These are phyloP conservation scores for Dendronephthya gigantea DNA, from an alignment of 64 coral and sea anemone genomes.

Conservation along the genomic window DNA sequence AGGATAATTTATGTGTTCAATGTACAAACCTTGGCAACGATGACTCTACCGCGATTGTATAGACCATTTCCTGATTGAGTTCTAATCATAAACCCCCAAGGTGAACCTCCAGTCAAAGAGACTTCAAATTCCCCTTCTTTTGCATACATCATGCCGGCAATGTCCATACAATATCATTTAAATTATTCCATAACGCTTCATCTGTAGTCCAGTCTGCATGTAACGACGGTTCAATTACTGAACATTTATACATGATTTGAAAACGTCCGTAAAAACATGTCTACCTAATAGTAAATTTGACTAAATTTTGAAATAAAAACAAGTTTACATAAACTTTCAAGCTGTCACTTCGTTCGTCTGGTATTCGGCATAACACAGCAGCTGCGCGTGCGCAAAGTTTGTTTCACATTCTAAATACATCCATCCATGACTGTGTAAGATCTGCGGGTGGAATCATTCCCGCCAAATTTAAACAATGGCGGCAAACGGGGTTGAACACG, in stretches of 20 bases:
- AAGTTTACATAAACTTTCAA: neutral
- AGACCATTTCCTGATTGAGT: constrained; percentile 9
- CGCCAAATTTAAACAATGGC: constrained; percentile 1
- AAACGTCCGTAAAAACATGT: neutral
- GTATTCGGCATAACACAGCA: neutral
- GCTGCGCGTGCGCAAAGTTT: neutral
- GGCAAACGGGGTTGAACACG: neutral
- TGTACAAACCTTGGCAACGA: constrained; percentile 13
- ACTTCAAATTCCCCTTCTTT: constrained; percentile 10
- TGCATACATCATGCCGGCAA: neutral
- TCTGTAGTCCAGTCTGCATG: neutral
- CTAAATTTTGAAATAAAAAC: neutral
- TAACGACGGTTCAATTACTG: neutral
- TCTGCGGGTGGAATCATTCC: neutral
- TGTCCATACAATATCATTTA: neutral
- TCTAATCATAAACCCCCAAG: constrained; percentile 9
- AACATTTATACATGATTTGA: neutral
- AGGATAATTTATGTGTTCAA: neutral
- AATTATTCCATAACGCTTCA: neutral
- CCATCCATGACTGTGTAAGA: too few species aligned
- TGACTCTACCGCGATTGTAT: constrained; percentile 9
- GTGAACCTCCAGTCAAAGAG: constrained; percentile 1
- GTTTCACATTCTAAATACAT: too few species aligned
- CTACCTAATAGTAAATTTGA: neutral
- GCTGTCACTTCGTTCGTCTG: neutral